phyloP scores from a whole-genome alignment of 2,113 vertebrate species.

The Dromas ardeola region DNA sequence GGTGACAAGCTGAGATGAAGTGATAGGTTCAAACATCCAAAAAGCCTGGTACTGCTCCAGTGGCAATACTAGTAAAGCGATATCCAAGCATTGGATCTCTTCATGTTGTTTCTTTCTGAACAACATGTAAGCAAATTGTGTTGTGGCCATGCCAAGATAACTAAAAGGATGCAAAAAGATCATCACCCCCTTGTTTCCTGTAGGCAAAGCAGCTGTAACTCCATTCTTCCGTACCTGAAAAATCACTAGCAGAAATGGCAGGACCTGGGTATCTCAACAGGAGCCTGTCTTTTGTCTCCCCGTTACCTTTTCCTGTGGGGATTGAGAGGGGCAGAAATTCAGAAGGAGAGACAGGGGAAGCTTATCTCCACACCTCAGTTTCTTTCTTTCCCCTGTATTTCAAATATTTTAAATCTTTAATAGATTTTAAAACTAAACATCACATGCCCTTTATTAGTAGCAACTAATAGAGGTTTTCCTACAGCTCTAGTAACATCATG shows the following conservation, averaged over 20 bases:
- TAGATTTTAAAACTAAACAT: background rate
- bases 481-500: background rate
- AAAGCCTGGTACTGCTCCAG: background rate
- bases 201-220: background rate
- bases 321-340: background rate
- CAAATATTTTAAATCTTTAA: background rate
- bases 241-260: background rate
- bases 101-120: background rate
- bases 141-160: background rate
- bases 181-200: background rate
- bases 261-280: background rate
- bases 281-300: background rate
- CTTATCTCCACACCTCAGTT: background rate
- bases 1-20: background rate
- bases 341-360: background rate
- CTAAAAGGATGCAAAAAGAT: background rate
- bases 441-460: background rate
- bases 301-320: background rate
- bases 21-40: background rate
- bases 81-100: background rate
- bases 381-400: background rate
- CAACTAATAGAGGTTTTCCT: background rate
- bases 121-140: background rate
- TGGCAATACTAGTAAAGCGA: background rate
- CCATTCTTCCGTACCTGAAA: background rate